Conservation (phyloP, 1,140 invertebrate species). For the Drosophila pseudoananassae region DNA sequence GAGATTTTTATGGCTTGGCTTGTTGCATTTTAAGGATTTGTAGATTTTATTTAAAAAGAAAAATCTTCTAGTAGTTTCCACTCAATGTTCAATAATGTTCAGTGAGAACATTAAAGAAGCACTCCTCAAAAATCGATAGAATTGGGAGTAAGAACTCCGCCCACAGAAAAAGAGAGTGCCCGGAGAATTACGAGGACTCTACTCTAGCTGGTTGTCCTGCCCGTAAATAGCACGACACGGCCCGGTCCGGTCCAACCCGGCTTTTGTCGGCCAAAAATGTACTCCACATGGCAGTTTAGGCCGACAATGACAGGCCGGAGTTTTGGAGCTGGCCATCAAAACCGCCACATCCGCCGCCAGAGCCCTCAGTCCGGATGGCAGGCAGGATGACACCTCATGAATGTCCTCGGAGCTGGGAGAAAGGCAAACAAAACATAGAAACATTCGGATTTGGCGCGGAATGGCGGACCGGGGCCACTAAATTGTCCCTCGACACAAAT, state of each 20-base stretch:
- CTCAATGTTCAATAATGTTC: neutral
- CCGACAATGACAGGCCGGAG: conserved; percentile 74
- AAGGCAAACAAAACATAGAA: conserved; percentile 36
- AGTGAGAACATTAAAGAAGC: conserved; percentile 22
- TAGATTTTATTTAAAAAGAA: neutral
- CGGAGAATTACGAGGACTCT: conserved; percentile 37
- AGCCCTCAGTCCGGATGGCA: conserved; percentile 17
- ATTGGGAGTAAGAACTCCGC: conserved; percentile 12
- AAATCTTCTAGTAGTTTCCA: neutral
- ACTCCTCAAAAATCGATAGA: conserved; percentile 34
- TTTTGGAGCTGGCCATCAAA: conserved; percentile 60
- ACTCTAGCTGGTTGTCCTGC: conserved; percentile 21
- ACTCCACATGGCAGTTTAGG: conserved; percentile 68
- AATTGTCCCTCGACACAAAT: conserved; percentile 83
- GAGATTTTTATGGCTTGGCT: neutral
- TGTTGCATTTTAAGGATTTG: conserved; percentile 2
- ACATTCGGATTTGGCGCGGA: conserved; percentile 9
- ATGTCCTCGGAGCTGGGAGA: conserved; percentile 39
- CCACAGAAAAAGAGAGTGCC: conserved; percentile 22
- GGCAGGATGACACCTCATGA: conserved; percentile 72
- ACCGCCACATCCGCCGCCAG: conserved; percentile 26
- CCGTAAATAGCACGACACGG: conserved; percentile 60
- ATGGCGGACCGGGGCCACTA: conserved; percentile 50
- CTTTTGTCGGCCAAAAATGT: conserved; percentile 61
- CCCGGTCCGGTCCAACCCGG: neutral